Conservation (phyloP, 2,797 vertebrate genomes). For the Sebastes ruberrimus region DNA sequence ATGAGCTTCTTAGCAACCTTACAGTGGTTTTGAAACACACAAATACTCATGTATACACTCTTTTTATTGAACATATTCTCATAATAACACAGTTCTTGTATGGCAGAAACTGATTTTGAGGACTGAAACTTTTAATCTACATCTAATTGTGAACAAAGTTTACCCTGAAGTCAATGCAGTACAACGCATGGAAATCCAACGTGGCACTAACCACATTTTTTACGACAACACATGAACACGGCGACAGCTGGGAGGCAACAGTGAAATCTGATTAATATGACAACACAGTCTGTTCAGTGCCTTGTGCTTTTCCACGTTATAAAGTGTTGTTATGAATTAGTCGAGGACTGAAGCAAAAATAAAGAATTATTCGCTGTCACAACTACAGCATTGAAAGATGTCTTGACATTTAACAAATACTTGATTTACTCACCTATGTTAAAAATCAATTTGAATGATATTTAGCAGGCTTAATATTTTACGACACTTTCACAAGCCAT, state of each 20-base stretch:
- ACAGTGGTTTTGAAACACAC: neutral
- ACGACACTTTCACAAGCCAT: too few species aligned
- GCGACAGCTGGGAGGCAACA: slow-evolving; percentile 62
- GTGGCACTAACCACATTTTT: slow-evolving; percentile 34
- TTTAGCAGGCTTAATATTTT: neutral
- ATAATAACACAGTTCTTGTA: neutral
- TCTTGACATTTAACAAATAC: slow-evolving; percentile 14
- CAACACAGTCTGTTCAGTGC: slow-evolving; percentile 60
- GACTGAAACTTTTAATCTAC: slow-evolving; percentile 18
- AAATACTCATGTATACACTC: neutral
- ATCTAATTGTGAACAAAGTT: slow-evolving; percentile 5
- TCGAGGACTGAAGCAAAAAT: slow-evolving; percentile 20
- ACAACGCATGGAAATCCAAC: slow-evolving; percentile 28
- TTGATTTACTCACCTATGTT: neutral
- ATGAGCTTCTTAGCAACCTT: neutral
- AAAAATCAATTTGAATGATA: neutral
- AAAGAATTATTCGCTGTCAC: neutral
- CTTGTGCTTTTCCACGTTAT: slow-evolving; percentile 27
- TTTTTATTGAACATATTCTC: neutral
- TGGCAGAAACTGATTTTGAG: neutral
- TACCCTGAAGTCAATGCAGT: neutral
- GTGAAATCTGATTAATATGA: slow-evolving; percentile 65
- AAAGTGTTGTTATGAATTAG: slow-evolving; percentile 48
- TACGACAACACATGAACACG: slow-evolving; percentile 8
- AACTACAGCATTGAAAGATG: neutral